Conservation (phyloP, 2,888 invertebrate genomes). For the Adelognathus sp. region DNA sequence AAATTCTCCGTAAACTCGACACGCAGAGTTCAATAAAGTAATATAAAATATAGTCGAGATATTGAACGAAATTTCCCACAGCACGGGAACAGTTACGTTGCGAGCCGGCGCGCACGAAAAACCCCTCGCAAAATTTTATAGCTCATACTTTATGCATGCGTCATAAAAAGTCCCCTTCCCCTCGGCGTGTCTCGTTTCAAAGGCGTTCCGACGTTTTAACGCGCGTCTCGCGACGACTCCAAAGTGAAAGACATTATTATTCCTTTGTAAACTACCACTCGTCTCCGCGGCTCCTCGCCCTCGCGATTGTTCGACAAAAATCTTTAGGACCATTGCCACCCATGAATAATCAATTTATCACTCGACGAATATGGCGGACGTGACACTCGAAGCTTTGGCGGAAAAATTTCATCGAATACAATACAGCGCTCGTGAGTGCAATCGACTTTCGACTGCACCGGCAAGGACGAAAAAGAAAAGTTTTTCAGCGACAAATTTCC, state of each 20-base stretch:
- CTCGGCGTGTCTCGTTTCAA: constrained; percentile 33
- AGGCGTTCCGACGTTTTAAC: constrained; percentile 34
- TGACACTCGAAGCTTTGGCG: neutral
- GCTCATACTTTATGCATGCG: constrained; percentile 68
- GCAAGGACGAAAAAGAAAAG: neutral
- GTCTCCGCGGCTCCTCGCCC: neutral
- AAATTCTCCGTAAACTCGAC: constrained; percentile 1
- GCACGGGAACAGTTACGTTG: neutral
- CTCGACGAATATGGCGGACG: constrained; percentile 23
- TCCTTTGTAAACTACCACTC: constrained; percentile 40
- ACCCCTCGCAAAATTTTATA: constrained; percentile 64
- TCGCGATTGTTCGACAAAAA: constrained; percentile 27
- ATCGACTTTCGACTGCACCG: neutral
- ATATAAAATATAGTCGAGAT: neutral
- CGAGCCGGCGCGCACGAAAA: neutral
- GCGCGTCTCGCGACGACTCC: constrained; percentile 40
- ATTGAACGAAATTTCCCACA: neutral
- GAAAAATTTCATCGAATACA: neutral
- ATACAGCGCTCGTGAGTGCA: neutral
- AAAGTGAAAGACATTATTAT: constrained; percentile 52
- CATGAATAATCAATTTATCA: constrained; percentile 48
- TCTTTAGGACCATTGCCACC: constrained; percentile 19
- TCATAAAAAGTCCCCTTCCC: constrained; percentile 63
- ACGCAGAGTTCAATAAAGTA: neutral
- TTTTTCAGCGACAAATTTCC: too few species aligned